Evolutionary conservation across 2,888 invertebrate genomes (phyloP).

Genomic region (Apodemia hepburni): DNA sequence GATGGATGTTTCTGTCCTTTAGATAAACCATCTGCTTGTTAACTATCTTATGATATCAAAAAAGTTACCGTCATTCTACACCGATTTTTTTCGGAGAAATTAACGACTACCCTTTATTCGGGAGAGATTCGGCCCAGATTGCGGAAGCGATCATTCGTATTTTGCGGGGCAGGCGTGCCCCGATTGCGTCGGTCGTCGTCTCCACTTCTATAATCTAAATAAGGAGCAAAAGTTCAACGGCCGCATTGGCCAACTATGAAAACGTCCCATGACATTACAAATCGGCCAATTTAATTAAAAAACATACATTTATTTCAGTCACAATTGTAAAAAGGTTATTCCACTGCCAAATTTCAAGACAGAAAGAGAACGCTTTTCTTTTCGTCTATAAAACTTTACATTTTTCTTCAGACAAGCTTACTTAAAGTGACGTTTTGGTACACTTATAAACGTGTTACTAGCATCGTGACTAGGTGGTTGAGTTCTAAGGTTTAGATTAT

Average conservation of each 20-base stretch:
- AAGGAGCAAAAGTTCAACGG: constrained; percentile 78
- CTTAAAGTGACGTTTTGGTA: no score
- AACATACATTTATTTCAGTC: constrained; percentile 9
- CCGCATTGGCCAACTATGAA: constrained; percentile 58
- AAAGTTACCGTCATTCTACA: neutral
- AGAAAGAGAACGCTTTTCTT: neutral
- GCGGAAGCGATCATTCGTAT: constrained; percentile 67
- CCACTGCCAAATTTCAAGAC: constrained; percentile 9
- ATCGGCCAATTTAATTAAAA: neutral
- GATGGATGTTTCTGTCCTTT: no score
- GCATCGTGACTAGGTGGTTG: no score
- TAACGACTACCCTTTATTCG: constrained; percentile 27
- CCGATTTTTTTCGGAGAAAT: neutral
- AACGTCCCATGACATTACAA: constrained; percentile 50
- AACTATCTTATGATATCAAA: no score
- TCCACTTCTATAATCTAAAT: constrained; percentile 77
- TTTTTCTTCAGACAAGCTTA: no score
- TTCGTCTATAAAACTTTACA: no score
- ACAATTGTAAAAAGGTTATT: constrained; percentile 11
- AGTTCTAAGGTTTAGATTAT: no score
- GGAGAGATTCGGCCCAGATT: constrained; percentile 48
- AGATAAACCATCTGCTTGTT: no score
- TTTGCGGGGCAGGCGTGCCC: constrained; percentile 57
- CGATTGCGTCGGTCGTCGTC: constrained; percentile 65
- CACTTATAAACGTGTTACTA: no score